A percentile compares a stretch with the other conserved stretches of the same genome.
phyloP scores from a whole-genome alignment of 2,797 vertebrate species.

The Mus caroli region DNA sequence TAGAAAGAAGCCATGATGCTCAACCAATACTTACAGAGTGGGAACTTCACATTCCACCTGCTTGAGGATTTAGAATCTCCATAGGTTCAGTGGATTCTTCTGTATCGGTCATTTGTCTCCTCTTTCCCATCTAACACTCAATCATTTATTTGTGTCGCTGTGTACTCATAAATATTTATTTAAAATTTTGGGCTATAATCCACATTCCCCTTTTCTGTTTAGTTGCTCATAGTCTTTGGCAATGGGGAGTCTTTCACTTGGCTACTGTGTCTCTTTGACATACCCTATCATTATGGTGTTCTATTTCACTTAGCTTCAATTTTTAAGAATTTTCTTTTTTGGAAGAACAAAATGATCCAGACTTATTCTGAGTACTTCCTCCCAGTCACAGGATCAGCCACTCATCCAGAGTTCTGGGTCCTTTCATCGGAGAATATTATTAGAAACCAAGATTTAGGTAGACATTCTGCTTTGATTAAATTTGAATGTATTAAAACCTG shows the following conservation, averaged over 20 bases:
- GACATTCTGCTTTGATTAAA: not conserved
- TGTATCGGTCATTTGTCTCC: not conserved
- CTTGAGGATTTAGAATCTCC: not conserved
- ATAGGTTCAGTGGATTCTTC: slow-evolving; percentile 31
- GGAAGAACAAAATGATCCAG: not conserved
- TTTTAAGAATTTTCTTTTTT: not conserved
- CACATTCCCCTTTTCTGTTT: not conserved
- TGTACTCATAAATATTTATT: not conserved
- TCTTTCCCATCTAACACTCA: not conserved
- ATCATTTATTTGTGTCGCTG: slow-evolving; percentile 17
- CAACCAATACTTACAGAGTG: not conserved
- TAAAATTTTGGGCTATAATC: not conserved
- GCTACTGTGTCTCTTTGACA: not conserved
- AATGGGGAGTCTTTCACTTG: not conserved
- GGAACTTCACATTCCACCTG: not conserved
- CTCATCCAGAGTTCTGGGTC: slow-evolving; percentile 5
- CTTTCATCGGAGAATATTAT: not conserved
- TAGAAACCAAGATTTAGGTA: slow-evolving; percentile 40
- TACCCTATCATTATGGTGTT: not conserved
- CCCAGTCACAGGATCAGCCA: not conserved
- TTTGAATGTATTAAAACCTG: slow-evolving; percentile 8
- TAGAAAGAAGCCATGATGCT: not conserved
- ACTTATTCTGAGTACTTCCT: not conserved
- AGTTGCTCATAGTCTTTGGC: not conserved
- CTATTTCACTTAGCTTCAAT: not conserved